Evolutionary conservation across 2,113 vertebrate species (phyloP), one percentile per base, ranked within the genome.

Genomic region (Bettongia penicillata): DNA sequence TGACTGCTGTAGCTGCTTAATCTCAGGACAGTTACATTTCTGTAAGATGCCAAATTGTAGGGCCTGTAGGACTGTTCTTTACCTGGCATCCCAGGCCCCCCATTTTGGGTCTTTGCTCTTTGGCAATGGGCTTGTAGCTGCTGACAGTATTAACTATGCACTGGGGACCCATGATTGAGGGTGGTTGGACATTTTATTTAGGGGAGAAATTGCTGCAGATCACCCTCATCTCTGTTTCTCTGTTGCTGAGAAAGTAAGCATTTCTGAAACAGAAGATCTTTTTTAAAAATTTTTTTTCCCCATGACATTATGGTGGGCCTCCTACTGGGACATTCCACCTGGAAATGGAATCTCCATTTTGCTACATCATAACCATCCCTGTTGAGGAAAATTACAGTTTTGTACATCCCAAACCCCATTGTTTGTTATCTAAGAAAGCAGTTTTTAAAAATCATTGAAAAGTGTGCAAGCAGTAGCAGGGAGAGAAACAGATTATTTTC

Each of bases 111-210:
- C 94, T 90, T 53, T 25, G 31, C 22, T 57, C 51, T 90, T 68
- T 8, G 68, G 77, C 51, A 51, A 51, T 51, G 93, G 48, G 28
- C 43, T 6, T 2, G 92, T 2, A 53, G 4, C n/a, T 95, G 93
- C 53, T 8, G 12, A 48, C 7, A 50, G 25, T 93, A 7, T 53
- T 94, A 90, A 91, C 94, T 52, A 77, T 53, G 49, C 8, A 90
- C 91, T 93, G 16, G 91, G 49, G 93, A 26, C 3, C 89, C 31
- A 48, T 51, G 90, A 47, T 95, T 91, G 52, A 2, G 47, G 61
- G 11, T 55, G 91, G 94, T 90, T 91, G 26, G 94, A 89, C 26
- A 50, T 52, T 95, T 95, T 93, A 52, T 93, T 93, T 89, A 91
- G 57, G 93, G 93, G 91, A 16, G 1, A 24, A 48, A 93, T 51